Conservation (phyloP, 2,113 vertebrate genomes). For the Arizona elegans region DNA sequence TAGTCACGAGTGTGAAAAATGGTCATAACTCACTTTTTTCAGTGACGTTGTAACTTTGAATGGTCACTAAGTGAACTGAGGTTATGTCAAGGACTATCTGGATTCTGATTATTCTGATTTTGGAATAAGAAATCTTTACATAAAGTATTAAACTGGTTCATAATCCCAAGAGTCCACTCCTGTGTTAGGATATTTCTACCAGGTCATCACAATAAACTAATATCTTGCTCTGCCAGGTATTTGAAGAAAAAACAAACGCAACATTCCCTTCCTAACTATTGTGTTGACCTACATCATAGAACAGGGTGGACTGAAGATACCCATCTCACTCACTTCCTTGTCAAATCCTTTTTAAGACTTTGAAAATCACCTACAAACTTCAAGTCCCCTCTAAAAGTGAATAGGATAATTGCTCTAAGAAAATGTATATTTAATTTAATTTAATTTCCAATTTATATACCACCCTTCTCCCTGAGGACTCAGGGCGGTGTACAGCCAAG, state of each 20-base stretch:
- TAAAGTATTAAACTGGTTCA: background rate
- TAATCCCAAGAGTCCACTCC: background rate
- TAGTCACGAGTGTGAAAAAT: too few relatives aligned
- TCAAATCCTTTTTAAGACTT: background rate
- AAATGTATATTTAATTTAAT: too few relatives aligned
- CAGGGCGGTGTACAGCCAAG: too few relatives aligned
- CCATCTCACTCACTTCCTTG: background rate
- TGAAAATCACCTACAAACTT: background rate
- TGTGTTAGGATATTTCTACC: background rate
- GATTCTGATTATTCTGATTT: background rate
- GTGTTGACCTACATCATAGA: background rate
- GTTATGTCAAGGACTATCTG: too few relatives aligned
- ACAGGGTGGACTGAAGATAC: background rate
- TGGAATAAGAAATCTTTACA: background rate
- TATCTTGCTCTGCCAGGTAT: background rate
- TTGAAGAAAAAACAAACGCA: background rate
- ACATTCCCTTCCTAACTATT: background rate
- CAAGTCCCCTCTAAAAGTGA: background rate
- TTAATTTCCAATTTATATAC: too few relatives aligned
- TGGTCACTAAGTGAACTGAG: too few relatives aligned
- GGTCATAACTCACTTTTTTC: too few relatives aligned
- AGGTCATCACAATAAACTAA: background rate
- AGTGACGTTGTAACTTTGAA: too few relatives aligned
- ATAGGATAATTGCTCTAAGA: background rate
- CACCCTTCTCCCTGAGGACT: too few relatives aligned